Base-by-base conservation (phyloP, 1,140 invertebrate genomes). In the Lasioglossum baleicum region DNA sequence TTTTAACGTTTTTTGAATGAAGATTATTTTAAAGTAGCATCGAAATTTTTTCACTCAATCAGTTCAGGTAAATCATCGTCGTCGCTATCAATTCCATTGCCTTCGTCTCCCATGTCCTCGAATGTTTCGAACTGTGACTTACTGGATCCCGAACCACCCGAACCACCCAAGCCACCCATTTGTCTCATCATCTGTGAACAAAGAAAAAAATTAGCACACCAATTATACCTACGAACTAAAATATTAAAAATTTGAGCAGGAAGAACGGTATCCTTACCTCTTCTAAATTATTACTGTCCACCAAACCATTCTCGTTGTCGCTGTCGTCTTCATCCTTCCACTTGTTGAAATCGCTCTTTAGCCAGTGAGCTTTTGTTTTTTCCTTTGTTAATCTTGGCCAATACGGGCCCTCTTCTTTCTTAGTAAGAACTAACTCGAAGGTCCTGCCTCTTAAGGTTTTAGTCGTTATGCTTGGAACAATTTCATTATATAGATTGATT, bases 341-440 rank as follows among this genome's bases (percentile, higher is more conserved):
- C 93, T 98, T 98, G 87, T 97, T 96, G 91, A 99, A 99, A 91
- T 99, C 98, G 83, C 98, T 97, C 93, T 98, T 99, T 72, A 99
- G 94, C 98, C 98, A 99, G 91, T 99, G 98, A 85, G 96, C 95
- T 93, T 98, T 99, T 90, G 96, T 96, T 85, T 96, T 96, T 84
- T 97, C 97, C 92, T 97, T 97, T 42, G 97, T 96, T 68, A 99
- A 94, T 71, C 96, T 93, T 74, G 97, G 96, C 98, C 98, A 99
- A 90, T 95, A 99, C 15, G 96, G 95, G 80, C 95, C 96, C 71
- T 96, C 95, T 88, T 95, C 94, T 90, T 97, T 97, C 87, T 95
- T 94, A 51, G 77, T 83, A 40, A 94, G 87, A 78, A 95, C 90
- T 89, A 96, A 93, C 87, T 95, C 94, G 80, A 95, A 93, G 71